Evolutionary conservation across 2,888 invertebrate genomes (phyloP), one percentile per base, ranked within the genome.

Genomic region (Nineta flava): DNA sequence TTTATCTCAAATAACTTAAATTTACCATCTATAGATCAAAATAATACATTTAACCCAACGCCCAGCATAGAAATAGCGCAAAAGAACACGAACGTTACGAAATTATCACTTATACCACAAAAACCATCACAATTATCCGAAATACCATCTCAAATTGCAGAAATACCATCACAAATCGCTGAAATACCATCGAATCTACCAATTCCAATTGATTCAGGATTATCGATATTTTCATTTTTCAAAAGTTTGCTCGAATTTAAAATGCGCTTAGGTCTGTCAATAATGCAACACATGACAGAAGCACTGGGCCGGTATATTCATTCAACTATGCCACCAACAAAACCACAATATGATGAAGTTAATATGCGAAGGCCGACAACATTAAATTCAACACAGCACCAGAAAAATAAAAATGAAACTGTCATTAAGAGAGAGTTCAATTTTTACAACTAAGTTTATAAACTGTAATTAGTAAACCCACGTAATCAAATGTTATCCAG

Each of bases 211-310:
- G 38, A 6, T 13, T 13, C 38, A 4, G 38, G 38, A n/a, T 13
- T 63, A 13, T 70, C 75, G 2, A 65, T 83, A 50, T 69, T 81
- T 48, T 71, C 73, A 12, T 71, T 83, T 50, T 60, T 84, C 15
- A 76, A 73, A 59, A 75, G 77, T 55, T 64, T 84, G 38, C 72
- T 83, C 2, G 79, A 82, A 59, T 72, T 82, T 49, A 84, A 84
- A 63, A 67, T 83, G 31, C 72, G 75, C 57, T 63, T 83, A 44
- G 83, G 83, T 0, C 61, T 84, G 49, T 78, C 79, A 51, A 70
- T 85, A 53, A 62, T 85, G 13, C 78, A 79, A 58, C 78, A 75
- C 51, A 79, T 83, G 2, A 79, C 83, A 9, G 76, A 79, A 48
- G 75, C 78, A 5, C 67, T 85, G 46, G 77, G 78, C 31, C 75